phyloP scores from a whole-genome alignment of 2,113 vertebrate genomes.

The Sinocyclocheilus grahami region DNA sequence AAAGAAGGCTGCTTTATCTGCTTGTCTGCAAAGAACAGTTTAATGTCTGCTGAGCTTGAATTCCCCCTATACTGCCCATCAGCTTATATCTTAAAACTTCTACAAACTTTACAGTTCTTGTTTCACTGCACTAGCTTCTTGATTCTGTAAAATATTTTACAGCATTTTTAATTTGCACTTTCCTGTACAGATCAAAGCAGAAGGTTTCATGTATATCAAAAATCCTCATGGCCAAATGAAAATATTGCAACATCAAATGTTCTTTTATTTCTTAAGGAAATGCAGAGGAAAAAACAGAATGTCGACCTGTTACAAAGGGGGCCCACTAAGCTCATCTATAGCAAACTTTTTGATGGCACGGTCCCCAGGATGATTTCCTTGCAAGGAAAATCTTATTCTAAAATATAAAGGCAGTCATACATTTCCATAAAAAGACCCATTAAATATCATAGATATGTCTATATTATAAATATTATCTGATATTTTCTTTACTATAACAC shows the following conservation, averaged over 20 bases:
- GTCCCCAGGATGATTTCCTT: too few relatives aligned
- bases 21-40: slow-evolving; percentile 39
- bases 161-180: not conserved
- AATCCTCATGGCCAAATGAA: not conserved
- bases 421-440: not conserved
- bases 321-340: not conserved
- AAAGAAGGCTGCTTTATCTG: slow-evolving; percentile 16
- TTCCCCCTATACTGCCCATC: not conserved
- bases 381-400: not conserved
- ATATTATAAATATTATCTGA: not conserved
- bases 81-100: slow-evolving; percentile 12
- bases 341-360: not conserved
- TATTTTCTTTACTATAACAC: not conserved
- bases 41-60: slow-evolving; percentile 35
- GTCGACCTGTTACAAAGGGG: not conserved
- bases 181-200: not conserved
- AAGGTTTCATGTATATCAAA: not conserved
- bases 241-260: not conserved
- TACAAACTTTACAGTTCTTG: not conserved
- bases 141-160: not conserved
- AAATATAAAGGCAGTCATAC: not conserved
- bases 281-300: not conserved
- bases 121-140: not conserved
- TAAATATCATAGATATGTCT: not conserved
- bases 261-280: not conserved